Evolutionary conservation across 1,140 invertebrate genomes (phyloP).

Genomic region (Wasmannia auropunctata): DNA sequence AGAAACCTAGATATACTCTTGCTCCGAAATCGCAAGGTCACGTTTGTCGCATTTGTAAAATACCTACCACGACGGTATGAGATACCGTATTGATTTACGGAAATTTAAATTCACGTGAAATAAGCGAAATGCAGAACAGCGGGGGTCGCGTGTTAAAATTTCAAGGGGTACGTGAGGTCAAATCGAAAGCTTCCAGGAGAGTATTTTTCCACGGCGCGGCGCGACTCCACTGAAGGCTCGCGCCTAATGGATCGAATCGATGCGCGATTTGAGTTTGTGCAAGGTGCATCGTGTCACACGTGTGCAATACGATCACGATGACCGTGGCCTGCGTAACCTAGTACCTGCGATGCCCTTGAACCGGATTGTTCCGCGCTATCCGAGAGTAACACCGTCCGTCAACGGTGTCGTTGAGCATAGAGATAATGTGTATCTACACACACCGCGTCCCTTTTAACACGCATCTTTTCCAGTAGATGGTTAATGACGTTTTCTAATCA

Average conservation of each 20-base stretch:
- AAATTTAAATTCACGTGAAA: background rate
- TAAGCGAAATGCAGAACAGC: background rate
- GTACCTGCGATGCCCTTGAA: conserved; percentile 64
- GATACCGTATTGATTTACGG: background rate
- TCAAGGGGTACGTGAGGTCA: background rate
- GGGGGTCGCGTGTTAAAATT: background rate
- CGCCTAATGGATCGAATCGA: conserved; percentile 38
- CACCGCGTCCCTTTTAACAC: background rate
- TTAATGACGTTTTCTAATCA: background rate
- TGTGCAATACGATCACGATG: conserved; percentile 59
- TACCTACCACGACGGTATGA: background rate
- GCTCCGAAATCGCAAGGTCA: background rate
- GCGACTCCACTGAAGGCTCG: background rate
- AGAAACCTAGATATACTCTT: background rate
- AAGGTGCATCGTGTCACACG: conserved; percentile 55
- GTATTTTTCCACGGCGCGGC: conserved; percentile 15
- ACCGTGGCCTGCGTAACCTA: conserved; percentile 69
- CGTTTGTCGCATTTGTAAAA: background rate
- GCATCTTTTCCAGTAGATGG: background rate
- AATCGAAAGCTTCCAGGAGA: background rate
- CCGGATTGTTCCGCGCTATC: conserved; percentile 48
- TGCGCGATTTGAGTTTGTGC: conserved; percentile 38
- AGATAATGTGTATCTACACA: background rate
- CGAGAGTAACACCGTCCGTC: background rate
- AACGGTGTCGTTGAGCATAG: conserved; percentile 1